Evolutionary conservation across 2,797 vertebrate species (phyloP), one percentile per base, ranked within the genome.

Genomic region (Jordanella pulchra): DNA sequence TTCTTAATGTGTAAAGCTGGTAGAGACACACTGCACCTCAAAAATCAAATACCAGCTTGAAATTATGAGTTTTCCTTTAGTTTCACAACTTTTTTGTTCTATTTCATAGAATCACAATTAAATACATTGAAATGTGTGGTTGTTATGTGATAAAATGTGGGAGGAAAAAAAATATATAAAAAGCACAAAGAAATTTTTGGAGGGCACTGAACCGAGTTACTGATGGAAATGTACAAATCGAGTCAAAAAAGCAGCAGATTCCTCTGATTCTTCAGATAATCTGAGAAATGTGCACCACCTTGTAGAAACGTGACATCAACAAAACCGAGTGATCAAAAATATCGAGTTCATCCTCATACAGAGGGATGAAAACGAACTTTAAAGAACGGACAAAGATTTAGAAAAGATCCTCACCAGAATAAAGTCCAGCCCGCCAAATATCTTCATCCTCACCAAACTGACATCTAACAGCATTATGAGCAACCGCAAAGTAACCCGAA

Each of bases 351-450:
- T 42, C 15, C 9, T 39, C 7, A 15, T 23, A 30, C 44, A 54
- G 1, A 32, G 28, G 3, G 14, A 42, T 28, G 3, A 48, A 66
- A 83, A 73, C 10, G 23, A 6, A 27, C 1, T 55, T 45, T 7
- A 64, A 14, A 30, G 28, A 39, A 32, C 0, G 0, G 14, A 55
- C 3, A 74, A 50, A 32, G 48, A 1, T 42, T 64, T 25, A 65
- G 47, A 35, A 30, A 48, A 0, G 4, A 15, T 65, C 35, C 95
- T 96, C 91, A 97, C 96, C 96, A 95, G 83, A 17, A 90, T 84
- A 61, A 84, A 94, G 75, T 94, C 93, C 68, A 95, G 82, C 35
- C 89, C 92, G 81, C 94, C 75, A 39, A 96, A 95, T 76, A 96
- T 95, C 94, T 94, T 96, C 95, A 96, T 96, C 79, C 72, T 93